Evolutionary conservation across 92 coral and sea anemone species (phyloP), one percentile per base, ranked within the genome.

Genomic region (Epizoanthus fatuus): DNA sequence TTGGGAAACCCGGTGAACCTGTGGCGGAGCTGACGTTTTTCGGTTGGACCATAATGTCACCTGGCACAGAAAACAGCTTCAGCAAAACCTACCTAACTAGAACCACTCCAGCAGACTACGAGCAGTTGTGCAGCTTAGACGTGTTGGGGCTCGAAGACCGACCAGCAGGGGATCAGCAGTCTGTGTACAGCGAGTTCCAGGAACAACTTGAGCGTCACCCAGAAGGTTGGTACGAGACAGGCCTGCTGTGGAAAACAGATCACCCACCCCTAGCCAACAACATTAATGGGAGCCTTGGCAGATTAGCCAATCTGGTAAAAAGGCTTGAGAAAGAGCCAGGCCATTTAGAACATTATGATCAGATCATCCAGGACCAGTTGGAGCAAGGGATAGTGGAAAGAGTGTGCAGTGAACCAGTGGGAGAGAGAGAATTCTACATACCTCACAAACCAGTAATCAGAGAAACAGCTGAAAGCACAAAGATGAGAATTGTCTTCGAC

Each of bases 191-290:
- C 2, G 95, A 86, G 39, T 92, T 89, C 75, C 80, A 80, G 13
- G 93, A 86, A 54, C 89, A 92, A 35, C 83, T 89, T 14, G 39
- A 53, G 39, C 84, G 77, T 66, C 86, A 75, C 62, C 84, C 69
- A n/a, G 85, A 84, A 65, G 90, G 87, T 7, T 83, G 92, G 92
- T 92, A 89, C 32, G 91, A 89, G 57, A 89, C 93, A 2, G 89
- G 93, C 15, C 75, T 89, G 40, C 72, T 81, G 70, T 82, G 89
- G 93, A 92, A 89, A 69, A 59, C 55, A 37, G 91, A 73, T 20
- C 86, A 81, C 53, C 70, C 68, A 3, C 85, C 72, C 60, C 84
- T 85, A 22, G 77, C 92, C 4, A 85, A 49, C 75, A 88, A 92
- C 45, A 45, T 19, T 9, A 69, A 64, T 59, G 93, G 92, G 59